Percentiles rank a stretch among this genome's conserved stretches.
Conservation (phyloP, 1,140 invertebrate species). For the Aculops lycopersici region DNA sequence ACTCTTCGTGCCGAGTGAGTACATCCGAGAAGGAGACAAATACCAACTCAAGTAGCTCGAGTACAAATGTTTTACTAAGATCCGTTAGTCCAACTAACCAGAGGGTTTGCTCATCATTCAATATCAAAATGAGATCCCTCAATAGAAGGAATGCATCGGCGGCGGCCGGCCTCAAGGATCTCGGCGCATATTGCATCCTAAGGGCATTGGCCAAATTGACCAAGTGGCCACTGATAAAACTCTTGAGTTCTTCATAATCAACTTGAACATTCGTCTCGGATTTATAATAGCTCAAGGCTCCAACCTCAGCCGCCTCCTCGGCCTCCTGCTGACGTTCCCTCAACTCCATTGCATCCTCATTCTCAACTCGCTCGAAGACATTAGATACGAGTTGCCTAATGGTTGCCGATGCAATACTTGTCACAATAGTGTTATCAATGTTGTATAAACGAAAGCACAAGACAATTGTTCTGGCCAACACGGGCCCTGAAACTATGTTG, state of each 20-base stretch:
- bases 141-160: slow-evolving; percentile 79
- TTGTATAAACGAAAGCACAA: slow-evolving; percentile 80
- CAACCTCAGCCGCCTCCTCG: too few relatives aligned
- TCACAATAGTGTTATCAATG: slow-evolving; percentile 62
- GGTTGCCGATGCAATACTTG: slow-evolving; percentile 83
- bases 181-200: slow-evolving; percentile 21
- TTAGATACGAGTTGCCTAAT: slow-evolving; percentile 77
- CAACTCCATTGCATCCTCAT: slow-evolving; percentile 17
- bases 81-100: slow-evolving; percentile 83
- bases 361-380: slow-evolving; percentile 69
- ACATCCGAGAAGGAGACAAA: slow-evolving; percentile 60
- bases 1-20: slow-evolving; percentile 77
- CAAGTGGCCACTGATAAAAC: not conserved
- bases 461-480: slow-evolving; percentile 64
- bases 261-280: not conserved
- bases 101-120: slow-evolving; percentile 74
- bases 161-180: slow-evolving; percentile 50
- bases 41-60: slow-evolving; percentile 74
- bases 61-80: slow-evolving; percentile 79
- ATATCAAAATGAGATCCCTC: slow-evolving; percentile 79
- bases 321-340: slow-evolving; percentile 1
- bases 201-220: not conserved
- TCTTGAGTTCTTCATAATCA: not conserved
- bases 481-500: slow-evolving; percentile 62
- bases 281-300: too few relatives aligned